These are phyloP conservation scores for Notarius quadriscutis DNA, from an alignment of 2,113 vertebrate genomes.

Conservation along the genomic window DNA sequence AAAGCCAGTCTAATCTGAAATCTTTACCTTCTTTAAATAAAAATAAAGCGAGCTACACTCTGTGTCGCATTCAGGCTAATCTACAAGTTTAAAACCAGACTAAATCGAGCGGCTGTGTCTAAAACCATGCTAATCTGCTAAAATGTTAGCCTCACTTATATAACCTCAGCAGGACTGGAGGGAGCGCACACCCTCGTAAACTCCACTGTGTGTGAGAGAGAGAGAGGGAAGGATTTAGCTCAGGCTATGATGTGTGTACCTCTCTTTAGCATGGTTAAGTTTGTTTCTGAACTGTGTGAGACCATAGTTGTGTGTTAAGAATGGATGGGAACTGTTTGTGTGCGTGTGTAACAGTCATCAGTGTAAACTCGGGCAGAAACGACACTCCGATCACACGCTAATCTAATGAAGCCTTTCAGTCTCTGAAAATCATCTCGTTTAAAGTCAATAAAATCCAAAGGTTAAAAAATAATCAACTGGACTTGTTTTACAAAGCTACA, in stretches of 20 bases:
- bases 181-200: conserved; percentile 48
- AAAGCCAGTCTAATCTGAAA: neutral
- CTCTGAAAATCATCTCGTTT: neutral
- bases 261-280: neutral
- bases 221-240: neutral
- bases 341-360: conserved; percentile 28
- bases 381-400: neutral
- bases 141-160: conserved; percentile 40
- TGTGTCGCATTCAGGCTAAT: conserved; percentile 30
- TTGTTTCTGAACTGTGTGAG: neutral
- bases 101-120: conserved; percentile 19
- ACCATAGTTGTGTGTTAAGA: neutral
- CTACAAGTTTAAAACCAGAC: conserved; percentile 37
- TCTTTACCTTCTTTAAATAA: conserved; percentile 12
- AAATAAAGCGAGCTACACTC: conserved; percentile 24
- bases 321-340: neutral
- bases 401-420: neutral
- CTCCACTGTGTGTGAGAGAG: conserved; percentile 31
- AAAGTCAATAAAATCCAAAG: neutral
- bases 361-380: conserved; percentile 46
- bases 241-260: neutral
- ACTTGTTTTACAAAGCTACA: neutral
- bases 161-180: conserved; percentile 47
- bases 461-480: neutral
- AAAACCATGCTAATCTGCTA: conserved; percentile 40